Conservation (phyloP, 2,888 invertebrate species). For the Tridacna crocea region DNA sequence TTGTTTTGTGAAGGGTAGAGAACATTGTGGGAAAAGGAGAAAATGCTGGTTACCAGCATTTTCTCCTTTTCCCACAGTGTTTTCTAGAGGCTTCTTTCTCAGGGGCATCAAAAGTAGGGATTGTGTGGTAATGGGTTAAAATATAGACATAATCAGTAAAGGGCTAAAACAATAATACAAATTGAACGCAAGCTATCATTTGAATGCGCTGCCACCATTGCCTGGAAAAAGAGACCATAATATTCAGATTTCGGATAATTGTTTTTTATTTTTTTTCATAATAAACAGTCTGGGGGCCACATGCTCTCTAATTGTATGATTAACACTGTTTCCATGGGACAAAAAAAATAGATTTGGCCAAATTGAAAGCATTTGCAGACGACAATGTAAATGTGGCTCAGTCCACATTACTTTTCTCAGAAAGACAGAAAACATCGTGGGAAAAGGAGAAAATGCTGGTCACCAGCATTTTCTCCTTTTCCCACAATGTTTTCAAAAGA, state of each 20-base stretch:
- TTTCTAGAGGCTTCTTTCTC: neutral
- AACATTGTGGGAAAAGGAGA: neutral
- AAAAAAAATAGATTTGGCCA: too few relatives aligned
- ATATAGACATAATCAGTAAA: neutral
- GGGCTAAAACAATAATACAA: neutral
- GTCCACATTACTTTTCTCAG: too few relatives aligned
- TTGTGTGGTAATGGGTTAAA: neutral
- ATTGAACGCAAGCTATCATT: neutral
- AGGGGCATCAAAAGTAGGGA: neutral
- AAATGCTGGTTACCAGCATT: neutral
- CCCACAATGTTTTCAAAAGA: too few relatives aligned
- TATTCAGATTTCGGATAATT: conserved; percentile 11
- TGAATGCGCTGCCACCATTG: neutral
- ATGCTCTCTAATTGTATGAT: conserved; percentile 35
- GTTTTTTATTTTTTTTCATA: conserved; percentile 20
- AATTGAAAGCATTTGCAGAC: too few relatives aligned
- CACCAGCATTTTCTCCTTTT: too few relatives aligned
- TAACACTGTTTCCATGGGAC: conserved; percentile 46
- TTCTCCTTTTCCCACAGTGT: neutral
- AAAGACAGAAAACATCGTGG: too few relatives aligned
- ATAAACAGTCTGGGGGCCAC: conserved; percentile 25
- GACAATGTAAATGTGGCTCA: too few relatives aligned
- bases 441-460: too few relatives aligned
- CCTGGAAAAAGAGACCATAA: neutral
- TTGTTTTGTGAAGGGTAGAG: too few relatives aligned